Conservation (phyloP, 2,797 vertebrate species). For the Esox lucius region DNA sequence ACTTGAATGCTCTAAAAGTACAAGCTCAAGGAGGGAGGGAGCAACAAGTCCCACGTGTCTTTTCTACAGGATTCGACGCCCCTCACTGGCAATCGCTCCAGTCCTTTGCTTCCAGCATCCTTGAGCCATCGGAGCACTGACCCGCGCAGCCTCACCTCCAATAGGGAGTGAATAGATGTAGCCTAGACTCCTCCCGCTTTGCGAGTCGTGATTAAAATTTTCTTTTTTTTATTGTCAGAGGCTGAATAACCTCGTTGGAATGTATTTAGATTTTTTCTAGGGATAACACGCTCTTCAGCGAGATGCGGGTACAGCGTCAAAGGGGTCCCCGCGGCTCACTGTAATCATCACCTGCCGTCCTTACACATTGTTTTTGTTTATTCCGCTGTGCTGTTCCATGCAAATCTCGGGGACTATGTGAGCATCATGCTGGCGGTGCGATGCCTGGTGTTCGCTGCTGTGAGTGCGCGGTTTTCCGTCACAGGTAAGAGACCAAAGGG, state of each 20-base stretch:
- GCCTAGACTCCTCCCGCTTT: slow-evolving; percentile 3
- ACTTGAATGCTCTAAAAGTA: not conserved
- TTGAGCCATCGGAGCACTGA: slow-evolving; percentile 25
- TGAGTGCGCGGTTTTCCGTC: slow-evolving; percentile 71
- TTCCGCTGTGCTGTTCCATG: slow-evolving; percentile 56
- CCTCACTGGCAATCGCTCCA: slow-evolving; percentile 13
- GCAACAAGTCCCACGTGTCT: slow-evolving; percentile 55
- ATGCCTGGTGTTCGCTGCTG: slow-evolving; percentile 85
- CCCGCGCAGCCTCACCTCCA: slow-evolving; percentile 46
- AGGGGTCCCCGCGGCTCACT: slow-evolving; percentile 36
- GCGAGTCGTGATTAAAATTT: slow-evolving; percentile 7
- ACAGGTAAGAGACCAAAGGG: slow-evolving; percentile 74
- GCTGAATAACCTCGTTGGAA: not conserved
- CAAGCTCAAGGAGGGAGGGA: slow-evolving; percentile 26
- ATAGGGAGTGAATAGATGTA: slow-evolving; percentile 10
- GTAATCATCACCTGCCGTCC: slow-evolving; percentile 39
- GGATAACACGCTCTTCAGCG: slow-evolving; percentile 15
- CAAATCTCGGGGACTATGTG: slow-evolving; percentile 78
- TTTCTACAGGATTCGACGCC: slow-evolving; percentile 26
- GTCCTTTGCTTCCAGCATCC: slow-evolving; percentile 31
- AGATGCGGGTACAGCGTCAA: slow-evolving; percentile 52
- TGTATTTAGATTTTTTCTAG: not conserved
- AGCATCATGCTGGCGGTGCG: slow-evolving; percentile 85
- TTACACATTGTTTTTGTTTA: slow-evolving; percentile 32
- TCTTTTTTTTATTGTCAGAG: not conserved